Conservation (phyloP, 2,888 invertebrate species). For the Arge pagana region DNA sequence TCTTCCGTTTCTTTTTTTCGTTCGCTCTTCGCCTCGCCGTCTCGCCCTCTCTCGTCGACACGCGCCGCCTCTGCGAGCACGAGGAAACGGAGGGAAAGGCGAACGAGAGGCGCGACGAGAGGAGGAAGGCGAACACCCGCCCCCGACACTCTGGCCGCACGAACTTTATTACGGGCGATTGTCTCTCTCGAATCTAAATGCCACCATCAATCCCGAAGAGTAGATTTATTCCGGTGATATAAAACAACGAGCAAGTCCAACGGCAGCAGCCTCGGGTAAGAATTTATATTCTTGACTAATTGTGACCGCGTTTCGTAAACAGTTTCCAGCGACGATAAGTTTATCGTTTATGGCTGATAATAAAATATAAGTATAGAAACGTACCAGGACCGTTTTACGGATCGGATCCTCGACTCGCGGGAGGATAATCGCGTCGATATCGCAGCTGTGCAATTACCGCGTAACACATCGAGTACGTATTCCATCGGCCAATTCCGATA, state of each 20-base stretch:
- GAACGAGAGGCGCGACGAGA: neutral
- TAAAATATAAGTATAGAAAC: too few species aligned
- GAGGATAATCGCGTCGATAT: too few species aligned
- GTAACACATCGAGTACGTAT: too few species aligned
- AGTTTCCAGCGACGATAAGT: constrained; percentile 1
- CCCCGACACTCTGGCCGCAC: neutral
- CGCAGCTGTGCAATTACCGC: too few species aligned
- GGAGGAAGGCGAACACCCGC: neutral
- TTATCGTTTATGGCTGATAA: constrained; percentile 16
- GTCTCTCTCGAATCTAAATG: constrained; percentile 25
- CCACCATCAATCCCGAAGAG: constrained; percentile 23
- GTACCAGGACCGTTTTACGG: too few species aligned
- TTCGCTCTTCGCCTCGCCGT: too few species aligned
- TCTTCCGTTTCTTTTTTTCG: too few species aligned
- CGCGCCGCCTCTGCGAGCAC: too few species aligned
- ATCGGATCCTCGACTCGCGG: too few species aligned
- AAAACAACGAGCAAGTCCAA: neutral
- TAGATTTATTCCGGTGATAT: constrained; percentile 25
- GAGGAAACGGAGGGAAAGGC: too few species aligned
- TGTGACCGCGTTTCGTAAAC: constrained; percentile 7
- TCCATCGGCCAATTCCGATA: too few species aligned
- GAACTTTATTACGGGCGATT: constrained; percentile 23
- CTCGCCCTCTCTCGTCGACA: too few species aligned
- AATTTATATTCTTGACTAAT: constrained; percentile 23
- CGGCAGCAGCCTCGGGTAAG: neutral